A percentile compares a stretch with the other conserved stretches of the same genome.
These are phyloP conservation scores for Clytia hemisphaerica DNA, from an alignment of 30 jellyfish, hydroid and myxozoan species.

Conservation along the genomic window DNA sequence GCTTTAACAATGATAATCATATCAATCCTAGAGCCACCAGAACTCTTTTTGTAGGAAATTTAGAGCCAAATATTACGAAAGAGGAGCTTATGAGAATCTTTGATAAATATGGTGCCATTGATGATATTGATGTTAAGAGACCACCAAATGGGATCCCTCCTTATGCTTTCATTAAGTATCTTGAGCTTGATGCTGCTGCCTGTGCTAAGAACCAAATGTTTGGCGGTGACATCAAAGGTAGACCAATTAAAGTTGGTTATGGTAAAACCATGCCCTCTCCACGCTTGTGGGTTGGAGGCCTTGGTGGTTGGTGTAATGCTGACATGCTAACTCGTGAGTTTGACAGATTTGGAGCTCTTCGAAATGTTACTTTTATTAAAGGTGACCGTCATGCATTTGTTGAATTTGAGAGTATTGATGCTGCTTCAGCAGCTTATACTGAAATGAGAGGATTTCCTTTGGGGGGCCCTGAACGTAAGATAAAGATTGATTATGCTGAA, in stretches of 20 bases:
- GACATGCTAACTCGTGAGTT: conserved; percentile 92
- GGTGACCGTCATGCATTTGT: conserved; percentile 76
- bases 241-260: conserved; percentile 84
- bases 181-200: conserved; percentile 84
- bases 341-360: conserved; percentile 94
- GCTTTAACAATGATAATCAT: conserved; percentile 60
- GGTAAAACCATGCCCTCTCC: conserved; percentile 89
- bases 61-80: conserved; percentile 59
- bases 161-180: conserved; percentile 84
- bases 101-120: conserved; percentile 84
- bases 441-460: conserved; percentile 97
- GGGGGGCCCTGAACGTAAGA: conserved; percentile 82
- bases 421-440: conserved; percentile 93
- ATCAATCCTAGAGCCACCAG: conserved; percentile 84
- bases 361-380: conserved; percentile 66
- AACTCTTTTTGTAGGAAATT: conserved; percentile 90
- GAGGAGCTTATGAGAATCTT: conserved; percentile 68
- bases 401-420: conserved; percentile 89
- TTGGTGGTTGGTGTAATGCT: conserved; percentile 82
- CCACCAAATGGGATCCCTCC: conserved; percentile 89
- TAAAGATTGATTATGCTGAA: conserved; percentile 90
- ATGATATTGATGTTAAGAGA: conserved; percentile 94
- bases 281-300: conserved; percentile 95
- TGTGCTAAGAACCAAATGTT: conserved; percentile 70
- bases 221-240: conserved; percentile 74